phyloP scores from a whole-genome alignment of 2,797 vertebrate species.

The Eospalax fontanierii region DNA sequence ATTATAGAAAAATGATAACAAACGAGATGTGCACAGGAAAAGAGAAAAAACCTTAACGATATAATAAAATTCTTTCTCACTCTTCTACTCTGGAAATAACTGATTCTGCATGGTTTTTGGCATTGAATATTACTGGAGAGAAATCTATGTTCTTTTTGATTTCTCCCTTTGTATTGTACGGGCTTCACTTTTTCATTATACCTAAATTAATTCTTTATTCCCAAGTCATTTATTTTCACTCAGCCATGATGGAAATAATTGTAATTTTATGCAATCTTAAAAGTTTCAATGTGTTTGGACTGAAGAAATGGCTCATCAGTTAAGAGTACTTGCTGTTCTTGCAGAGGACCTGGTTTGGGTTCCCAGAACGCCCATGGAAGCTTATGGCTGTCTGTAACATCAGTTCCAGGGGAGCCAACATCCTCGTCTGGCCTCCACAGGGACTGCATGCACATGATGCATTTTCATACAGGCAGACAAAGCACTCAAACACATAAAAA shows the following conservation, averaged over 20 bases:
- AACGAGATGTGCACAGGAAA: neutral
- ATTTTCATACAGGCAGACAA: too few relatives aligned
- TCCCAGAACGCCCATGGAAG: too few relatives aligned
- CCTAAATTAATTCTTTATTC: neutral
- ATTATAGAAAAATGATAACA: neutral
- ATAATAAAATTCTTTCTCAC: neutral
- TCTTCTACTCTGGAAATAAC: constrained; percentile 9
- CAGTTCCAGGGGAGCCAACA: too few relatives aligned
- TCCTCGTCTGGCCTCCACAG: too few relatives aligned
- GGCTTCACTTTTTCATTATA: neutral
- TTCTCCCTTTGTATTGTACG: neutral
- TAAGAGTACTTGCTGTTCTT: too few relatives aligned
- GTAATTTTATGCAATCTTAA: neutral
- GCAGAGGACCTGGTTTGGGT: too few relatives aligned
- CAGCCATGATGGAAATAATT: neutral
- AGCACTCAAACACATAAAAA: too few relatives aligned
- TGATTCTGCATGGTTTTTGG: neutral
- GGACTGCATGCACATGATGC: too few relatives aligned
- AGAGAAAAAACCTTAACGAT: neutral
- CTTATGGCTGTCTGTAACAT: too few relatives aligned
- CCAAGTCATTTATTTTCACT: neutral
- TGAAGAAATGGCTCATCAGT: too few relatives aligned
- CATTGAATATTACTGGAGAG: neutral
- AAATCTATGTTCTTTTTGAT: neutral
- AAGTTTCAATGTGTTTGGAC: too few relatives aligned